Percentiles rank a stretch among this genome's conserved stretches.
Conservation (phyloP, 2,797 vertebrate genomes). For the Pelodytes ibericus region DNA sequence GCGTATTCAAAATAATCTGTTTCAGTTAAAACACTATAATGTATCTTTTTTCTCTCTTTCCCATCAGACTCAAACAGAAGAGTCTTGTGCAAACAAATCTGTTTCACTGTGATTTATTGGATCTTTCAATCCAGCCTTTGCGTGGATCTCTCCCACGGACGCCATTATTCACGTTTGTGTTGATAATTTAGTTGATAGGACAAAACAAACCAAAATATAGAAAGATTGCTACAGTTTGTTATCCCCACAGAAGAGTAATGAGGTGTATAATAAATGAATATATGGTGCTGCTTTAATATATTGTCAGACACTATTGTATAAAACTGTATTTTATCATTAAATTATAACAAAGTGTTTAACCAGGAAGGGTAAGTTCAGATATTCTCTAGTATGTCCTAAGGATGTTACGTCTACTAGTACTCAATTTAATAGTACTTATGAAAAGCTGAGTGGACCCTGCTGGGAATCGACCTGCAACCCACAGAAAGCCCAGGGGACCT, state of each 20-base stretch:
- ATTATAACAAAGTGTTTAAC: too few species aligned
- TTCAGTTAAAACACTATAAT: background rate
- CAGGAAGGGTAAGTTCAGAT: too few species aligned
- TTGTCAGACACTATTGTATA: too few species aligned
- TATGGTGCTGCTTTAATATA: background rate
- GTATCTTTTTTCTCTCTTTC: constrained; percentile 4
- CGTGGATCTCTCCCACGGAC: constrained; percentile 2
- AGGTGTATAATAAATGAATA: constrained; percentile 22
- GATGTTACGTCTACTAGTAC: too few species aligned
- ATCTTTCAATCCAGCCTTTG: background rate
- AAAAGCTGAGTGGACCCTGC: too few species aligned
- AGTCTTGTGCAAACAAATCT: background rate
- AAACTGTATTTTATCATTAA: too few species aligned
- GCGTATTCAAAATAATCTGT: background rate
- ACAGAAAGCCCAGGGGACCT: too few species aligned
- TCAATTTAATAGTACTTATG: too few species aligned
- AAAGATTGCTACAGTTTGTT: background rate
- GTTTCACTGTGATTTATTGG: constrained; percentile 25
- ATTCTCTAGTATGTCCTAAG: too few species aligned
- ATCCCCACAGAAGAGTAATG: constrained; percentile 16
- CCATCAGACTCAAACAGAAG: background rate
- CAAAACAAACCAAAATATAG: constrained; percentile 10
- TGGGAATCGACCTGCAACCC: too few species aligned
- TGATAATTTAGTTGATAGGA: constrained; percentile 17
- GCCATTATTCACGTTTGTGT: constrained; percentile 32